Evolutionary conservation across 2,888 invertebrate genomes (phyloP), one percentile per base, ranked within the genome.

Genomic region (Sphaerophoria taeniata): DNA sequence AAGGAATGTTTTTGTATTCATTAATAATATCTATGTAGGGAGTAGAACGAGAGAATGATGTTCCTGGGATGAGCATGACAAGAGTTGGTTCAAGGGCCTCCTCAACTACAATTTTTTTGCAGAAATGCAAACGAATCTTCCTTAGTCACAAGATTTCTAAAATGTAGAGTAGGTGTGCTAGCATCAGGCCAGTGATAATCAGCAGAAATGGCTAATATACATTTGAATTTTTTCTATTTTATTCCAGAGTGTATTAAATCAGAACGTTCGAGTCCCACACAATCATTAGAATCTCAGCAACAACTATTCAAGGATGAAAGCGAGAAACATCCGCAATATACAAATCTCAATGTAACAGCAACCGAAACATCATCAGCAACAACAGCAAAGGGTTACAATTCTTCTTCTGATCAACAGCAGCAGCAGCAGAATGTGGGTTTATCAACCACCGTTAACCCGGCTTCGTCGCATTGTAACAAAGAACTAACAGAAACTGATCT

Each of bases 401-500:
- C 70, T 5, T 60, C 70, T 2, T 43, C 58, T 5, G 72, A 85
- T 24, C 67, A n/a, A n/a, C n/a, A n/a, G n/a, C n/a, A n/a, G 70
- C 0, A n/a, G n/a, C 85, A 80, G n/a, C 69, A 77, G 5, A 81
- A 73, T 33, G 9, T 74, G 6, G 36, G 16, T 24, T 63, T 63
- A 53, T 77, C 82, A 7, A 56, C 82, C 33, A 47, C 36, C 9
- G 45, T 36, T 33, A 14, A 14, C 11, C 94, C 90, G 93, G 93
- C 88, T 92, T 93, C 92, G 88, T 92, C 91, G 89, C 93, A 87
- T 93, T 93, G 90, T 91, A 93, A 88, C 16, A 83, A 87, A 55
- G 78, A 76, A 11, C 43, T 76, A 0, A n/a, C 65, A 12, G 76
- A 84, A 43, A 67, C 80, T 11, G 83, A 84, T 49, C 73, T 79